Conservation (phyloP, 2,113 vertebrate species). For the Sminthopsis crassicaudata region DNA sequence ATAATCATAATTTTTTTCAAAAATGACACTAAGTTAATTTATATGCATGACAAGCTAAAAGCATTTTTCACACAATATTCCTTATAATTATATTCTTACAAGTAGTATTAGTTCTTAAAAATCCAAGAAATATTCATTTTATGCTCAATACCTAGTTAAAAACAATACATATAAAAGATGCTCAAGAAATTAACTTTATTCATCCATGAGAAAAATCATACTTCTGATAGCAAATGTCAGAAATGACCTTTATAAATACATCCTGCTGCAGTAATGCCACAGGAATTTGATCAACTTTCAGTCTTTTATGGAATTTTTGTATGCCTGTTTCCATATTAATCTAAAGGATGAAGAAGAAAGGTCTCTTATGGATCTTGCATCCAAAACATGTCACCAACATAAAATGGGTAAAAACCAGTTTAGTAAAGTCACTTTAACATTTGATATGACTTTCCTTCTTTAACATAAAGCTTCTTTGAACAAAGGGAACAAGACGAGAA, state of each 20-base stretch:
- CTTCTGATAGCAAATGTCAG: not conserved
- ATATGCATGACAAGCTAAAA: not conserved
- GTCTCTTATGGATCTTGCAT: not conserved
- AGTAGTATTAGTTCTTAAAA: conserved; percentile 15
- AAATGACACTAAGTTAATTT: not conserved
- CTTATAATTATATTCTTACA: conserved; percentile 28
- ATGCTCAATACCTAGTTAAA: too few relatives aligned
- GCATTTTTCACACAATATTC: not conserved
- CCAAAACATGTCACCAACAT: not conserved
- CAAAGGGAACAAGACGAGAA: not conserved
- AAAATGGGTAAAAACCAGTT: not conserved
- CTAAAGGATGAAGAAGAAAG: not conserved
- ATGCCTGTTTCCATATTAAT: not conserved
- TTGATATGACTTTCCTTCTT: not conserved
- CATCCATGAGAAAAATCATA: not conserved
- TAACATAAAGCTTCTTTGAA: not conserved
- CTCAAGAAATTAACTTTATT: not conserved
- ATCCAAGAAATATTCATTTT: not conserved
- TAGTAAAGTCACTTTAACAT: not conserved
- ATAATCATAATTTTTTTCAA: not conserved
- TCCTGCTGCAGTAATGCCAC: not conserved
- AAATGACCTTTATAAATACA: not conserved
- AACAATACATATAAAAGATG: not conserved
- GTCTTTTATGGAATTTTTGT: not conserved
- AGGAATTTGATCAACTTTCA: not conserved